Base-by-base conservation (phyloP, 1,140 invertebrate species). In the Olivierus martensii region DNA sequence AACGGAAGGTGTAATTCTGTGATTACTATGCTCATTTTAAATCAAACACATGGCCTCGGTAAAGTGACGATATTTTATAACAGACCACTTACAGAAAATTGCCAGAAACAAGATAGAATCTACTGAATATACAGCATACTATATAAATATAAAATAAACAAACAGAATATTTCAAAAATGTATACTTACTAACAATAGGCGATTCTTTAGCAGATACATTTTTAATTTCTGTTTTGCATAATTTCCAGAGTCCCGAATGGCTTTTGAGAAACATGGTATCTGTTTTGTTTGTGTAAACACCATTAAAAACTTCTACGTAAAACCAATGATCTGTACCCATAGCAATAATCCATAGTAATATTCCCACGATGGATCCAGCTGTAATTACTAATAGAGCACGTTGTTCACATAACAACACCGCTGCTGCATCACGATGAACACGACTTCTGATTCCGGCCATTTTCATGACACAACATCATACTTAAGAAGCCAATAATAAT, bases 281-380 rank as follows among this genome's bases (percentile, higher is more conserved):
- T 37, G 71, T 76, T 50, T 69, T 67, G 0, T 73, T 73, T 21
- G 77, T 65, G 46, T 71, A 74, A 55, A 79, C 73, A 55, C 57
- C 62, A 60, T 35, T 75, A 73, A 52, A 73, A 59, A 34, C 56
- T 60, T 47, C 2, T 1, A 84, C 74, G n/a, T 75, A 73, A 49
- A 80, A 79, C 84, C 83, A 87, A 62, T 80, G 77, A 61, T 81
- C 76, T 2, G 83, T 85, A 41, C 77, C 75, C 46, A 86, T 79
- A n/a, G 84, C 80, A 1, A 79, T 67, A 6, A 81, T 77, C 84
- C 84, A 87, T 2, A 84, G 60, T 41, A 83, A 73, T 1, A 77
- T 69, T 1, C 77, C 78, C 0, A 85, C 45, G 1, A 79, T 76
- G 12, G 83, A 12, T 7, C 36, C 51, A 3, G 22, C 46, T 1